phyloP scores from a whole-genome alignment of 2,888 invertebrate species.

The Erpobdella octoculata region DNA sequence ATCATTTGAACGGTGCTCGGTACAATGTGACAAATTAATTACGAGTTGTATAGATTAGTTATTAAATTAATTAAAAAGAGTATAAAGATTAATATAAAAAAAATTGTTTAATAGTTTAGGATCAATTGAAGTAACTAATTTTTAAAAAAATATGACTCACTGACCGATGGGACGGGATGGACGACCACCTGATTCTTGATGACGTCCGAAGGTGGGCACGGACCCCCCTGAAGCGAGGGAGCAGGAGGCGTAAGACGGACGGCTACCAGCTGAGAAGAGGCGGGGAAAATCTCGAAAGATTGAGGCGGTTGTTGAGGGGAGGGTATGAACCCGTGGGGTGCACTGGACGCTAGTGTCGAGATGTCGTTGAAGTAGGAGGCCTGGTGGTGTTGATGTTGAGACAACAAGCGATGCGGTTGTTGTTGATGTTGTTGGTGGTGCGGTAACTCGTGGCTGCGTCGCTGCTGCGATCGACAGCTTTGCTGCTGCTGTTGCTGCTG shows the following conservation, averaged over 20 bases:
- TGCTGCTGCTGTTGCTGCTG: constrained; percentile 12
- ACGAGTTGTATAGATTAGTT: background rate
- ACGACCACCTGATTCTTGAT: background rate
- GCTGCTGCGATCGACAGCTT: background rate
- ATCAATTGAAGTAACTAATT: too few relatives aligned
- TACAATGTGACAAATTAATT: too few relatives aligned
- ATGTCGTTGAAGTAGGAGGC: too few relatives aligned
- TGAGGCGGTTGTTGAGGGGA: too few relatives aligned
- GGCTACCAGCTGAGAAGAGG: too few relatives aligned
- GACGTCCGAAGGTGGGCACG: too few relatives aligned
- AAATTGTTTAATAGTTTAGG: background rate
- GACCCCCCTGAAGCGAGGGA: background rate
- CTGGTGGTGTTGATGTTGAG: too few relatives aligned
- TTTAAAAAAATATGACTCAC: too few relatives aligned
- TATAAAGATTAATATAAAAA: background rate
- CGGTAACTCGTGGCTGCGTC: background rate
- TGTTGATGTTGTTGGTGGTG: constrained; percentile 2
- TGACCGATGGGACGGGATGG: background rate
- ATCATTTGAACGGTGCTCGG: background rate
- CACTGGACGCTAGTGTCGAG: too few relatives aligned
- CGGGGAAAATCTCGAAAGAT: too few relatives aligned
- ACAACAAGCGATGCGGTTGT: background rate
- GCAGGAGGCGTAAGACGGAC: too few relatives aligned
- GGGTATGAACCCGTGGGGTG: too few relatives aligned
- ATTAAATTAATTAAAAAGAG: background rate